Conservation (phyloP, 2,113 vertebrate genomes). For the Rutilus rutilus region DNA sequence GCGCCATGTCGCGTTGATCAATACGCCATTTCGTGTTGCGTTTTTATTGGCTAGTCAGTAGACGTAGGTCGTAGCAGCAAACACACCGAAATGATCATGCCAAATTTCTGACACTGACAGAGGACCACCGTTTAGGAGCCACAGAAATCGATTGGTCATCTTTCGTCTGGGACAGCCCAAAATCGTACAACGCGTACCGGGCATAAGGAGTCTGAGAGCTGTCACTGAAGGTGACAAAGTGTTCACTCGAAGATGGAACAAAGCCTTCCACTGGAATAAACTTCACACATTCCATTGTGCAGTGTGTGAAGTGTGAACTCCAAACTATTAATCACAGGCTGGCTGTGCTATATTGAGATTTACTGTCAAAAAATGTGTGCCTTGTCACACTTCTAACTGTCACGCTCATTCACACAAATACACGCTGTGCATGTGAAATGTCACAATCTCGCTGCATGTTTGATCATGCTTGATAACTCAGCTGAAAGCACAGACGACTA, state of each 20-base stretch:
- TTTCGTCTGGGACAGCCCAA: no score
- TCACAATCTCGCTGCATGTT: conserved; percentile 6
- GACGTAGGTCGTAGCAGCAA: no score
- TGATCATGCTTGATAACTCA: not conserved
- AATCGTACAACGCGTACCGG: no score
- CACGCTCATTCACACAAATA: conserved; percentile 28
- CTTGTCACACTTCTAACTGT: conserved; percentile 28
- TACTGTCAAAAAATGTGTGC: conserved; percentile 37
- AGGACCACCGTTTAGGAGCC: no score
- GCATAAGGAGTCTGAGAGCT: not conserved
- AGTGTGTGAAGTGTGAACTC: conserved; percentile 26
- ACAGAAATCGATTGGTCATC: no score
- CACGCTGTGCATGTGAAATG: conserved; percentile 12
- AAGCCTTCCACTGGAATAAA: conserved; percentile 5
- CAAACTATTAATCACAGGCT: conserved; percentile 41
- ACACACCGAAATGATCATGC: no score
- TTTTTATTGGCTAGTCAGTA: no score
- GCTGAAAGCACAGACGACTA: not conserved
- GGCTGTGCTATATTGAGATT: conserved; percentile 38
- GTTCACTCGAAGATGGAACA: not conserved
- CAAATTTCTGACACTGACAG: no score
- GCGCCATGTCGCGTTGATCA: no score
- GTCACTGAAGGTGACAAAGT: conserved; percentile 5
- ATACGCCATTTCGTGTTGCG: no score
- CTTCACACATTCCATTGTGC: conserved; percentile 18